Evolutionary conservation across 2,797 vertebrate species (phyloP).

Genomic region (Megalops cyprinoides): DNA sequence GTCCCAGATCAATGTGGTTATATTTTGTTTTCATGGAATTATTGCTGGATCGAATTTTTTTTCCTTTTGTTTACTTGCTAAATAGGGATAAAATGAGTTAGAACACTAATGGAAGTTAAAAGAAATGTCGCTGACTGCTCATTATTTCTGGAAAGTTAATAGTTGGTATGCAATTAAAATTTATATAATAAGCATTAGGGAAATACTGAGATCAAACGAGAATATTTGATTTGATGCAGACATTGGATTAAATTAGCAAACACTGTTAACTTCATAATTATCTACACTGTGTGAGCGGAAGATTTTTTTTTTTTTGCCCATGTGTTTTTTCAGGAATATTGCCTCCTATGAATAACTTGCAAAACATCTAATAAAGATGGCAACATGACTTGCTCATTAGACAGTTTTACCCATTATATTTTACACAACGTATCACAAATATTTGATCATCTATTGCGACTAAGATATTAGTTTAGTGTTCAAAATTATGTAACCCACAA

Average conservation of each 20-base stretch:
- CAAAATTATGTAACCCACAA: not conserved
- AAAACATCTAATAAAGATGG: not conserved
- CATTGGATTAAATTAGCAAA: conserved; percentile 73
- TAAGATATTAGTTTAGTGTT: too few species aligned
- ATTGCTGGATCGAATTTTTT: not conserved
- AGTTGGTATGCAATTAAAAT: conserved; percentile 75
- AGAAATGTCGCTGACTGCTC: conserved; percentile 55
- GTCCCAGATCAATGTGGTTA: conserved; percentile 3
- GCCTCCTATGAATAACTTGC: conserved; percentile 56
- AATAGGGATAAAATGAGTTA: conserved; percentile 34
- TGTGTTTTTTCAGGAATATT: conserved; percentile 64
- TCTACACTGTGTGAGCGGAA: conserved; percentile 40
- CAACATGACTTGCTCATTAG: not conserved
- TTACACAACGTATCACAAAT: not conserved
- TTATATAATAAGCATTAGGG: conserved; percentile 70
- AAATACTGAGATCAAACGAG: conserved; percentile 74
- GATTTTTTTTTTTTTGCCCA: not conserved
- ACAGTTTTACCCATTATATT: not conserved
- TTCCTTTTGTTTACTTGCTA: not conserved
- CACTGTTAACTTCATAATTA: conserved; percentile 78
- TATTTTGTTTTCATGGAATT: not conserved
- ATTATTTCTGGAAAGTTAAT: conserved; percentile 75
- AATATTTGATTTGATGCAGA: conserved; percentile 74
- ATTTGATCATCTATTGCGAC: not conserved
- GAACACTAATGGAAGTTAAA: conserved; percentile 55